Conservation (phyloP, 1,140 invertebrate genomes). For the Drosophila kikkawai region DNA sequence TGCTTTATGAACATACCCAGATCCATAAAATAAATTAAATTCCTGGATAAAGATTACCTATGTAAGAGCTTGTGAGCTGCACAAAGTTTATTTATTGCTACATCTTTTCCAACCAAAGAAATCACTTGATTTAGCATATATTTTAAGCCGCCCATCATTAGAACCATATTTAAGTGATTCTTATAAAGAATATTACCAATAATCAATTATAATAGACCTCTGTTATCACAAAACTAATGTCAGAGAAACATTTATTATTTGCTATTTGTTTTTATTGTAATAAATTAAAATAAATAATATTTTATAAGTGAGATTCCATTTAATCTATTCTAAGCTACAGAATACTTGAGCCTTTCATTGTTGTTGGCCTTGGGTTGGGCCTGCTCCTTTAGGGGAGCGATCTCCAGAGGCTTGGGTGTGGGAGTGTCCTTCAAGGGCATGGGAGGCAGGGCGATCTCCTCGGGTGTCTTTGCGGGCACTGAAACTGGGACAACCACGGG, state of each 20-base stretch:
- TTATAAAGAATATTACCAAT: background rate
- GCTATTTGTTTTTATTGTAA: slow-evolving; percentile 37
- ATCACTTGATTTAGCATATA: no score
- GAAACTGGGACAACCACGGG: slow-evolving; percentile 4
- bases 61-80: no score
- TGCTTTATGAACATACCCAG: no score
- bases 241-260: no score
- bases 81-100: no score
- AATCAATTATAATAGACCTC: no score
- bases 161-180: background rate
- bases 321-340: slow-evolving; percentile 37
- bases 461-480: slow-evolving; percentile 10
- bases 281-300: slow-evolving; percentile 59
- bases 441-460: slow-evolving; percentile 57
- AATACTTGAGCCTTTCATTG: slow-evolving; percentile 61
- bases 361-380: slow-evolving; percentile 26
- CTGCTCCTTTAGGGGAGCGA: slow-evolving; percentile 22
- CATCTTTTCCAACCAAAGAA: no score
- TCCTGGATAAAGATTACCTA: no score
- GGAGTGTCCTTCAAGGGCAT: slow-evolving; percentile 50
- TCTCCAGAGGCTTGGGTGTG: slow-evolving; percentile 26
- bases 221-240: background rate
- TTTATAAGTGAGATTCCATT: slow-evolving; percentile 18
- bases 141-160: no score
- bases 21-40: no score